Base-by-base conservation (phyloP, 2,797 vertebrate species). In the Bradypodion pumilum region DNA sequence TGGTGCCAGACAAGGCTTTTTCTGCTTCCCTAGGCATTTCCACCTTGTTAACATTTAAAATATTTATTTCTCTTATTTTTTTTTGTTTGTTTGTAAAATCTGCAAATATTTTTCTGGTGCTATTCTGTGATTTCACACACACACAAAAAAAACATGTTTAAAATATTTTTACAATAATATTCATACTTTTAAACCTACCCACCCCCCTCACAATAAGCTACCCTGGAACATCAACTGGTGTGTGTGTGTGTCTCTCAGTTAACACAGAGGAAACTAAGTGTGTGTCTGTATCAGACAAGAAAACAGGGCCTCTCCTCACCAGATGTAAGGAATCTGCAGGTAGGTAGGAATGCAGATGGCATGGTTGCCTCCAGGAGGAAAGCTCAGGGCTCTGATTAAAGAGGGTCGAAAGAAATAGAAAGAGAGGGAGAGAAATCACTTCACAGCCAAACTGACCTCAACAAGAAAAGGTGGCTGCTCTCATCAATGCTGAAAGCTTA, bases 401-500 rank as follows among this genome's bases (percentile, higher is more conserved):
- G 21, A 21, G 52, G 5, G 21, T 46, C 1, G 70, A 46, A 73
- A 37, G 44, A 3, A 1, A 21, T 56, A 19, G 40, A 32, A 32
- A 52, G 13, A 21, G 25, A 12, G 21, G 2, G 1, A 1, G 32
- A 16, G 73, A 86, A 89, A 78, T 86, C 25, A 78, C 90, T 91
- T 91, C 87, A 82, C 81, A 56, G 84, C 79, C 74, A 78, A 37
- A 76, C 81, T 91, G 88, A 62, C 88, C 84, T 0, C 13, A 87
- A 91, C 87, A 86, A 88, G 88, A 63, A 92, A 91, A 92, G 83
- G 86, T 86, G 88, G 77, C 83, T 7, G 85, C 87, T 74, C 25
- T 91, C 92, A 94, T 93, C 91, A 92, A 91, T 6, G 1, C 68
- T 81, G 90, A 92, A 91, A 92, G 84, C 78, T 91, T 91, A 89